phyloP scores from a whole-genome alignment of 2,113 vertebrate species.

The Lophotis ruficrista region DNA sequence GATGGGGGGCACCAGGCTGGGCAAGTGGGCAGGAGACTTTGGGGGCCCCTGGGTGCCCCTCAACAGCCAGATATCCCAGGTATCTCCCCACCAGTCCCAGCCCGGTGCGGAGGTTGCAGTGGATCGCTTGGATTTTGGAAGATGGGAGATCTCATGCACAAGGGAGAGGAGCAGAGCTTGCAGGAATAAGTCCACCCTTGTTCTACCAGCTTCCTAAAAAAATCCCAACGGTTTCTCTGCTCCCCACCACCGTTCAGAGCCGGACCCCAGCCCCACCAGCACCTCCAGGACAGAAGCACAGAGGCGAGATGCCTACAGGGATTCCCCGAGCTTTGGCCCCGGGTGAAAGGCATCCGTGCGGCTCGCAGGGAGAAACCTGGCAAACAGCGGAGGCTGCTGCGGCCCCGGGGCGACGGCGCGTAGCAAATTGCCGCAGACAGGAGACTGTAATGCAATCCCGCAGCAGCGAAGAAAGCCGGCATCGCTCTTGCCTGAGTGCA shows the following conservation, averaged over 20 bases:
- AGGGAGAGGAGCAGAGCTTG: not conserved
- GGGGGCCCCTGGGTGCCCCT: not conserved
- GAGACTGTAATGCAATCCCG: not conserved
- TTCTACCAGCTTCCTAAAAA: not conserved
- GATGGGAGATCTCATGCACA: not conserved
- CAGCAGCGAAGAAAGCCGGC: not conserved
- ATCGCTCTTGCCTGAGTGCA: not conserved
- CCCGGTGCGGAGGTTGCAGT: too few relatives aligned
- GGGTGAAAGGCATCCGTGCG: not conserved
- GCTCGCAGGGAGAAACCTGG: not conserved
- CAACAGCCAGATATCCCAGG: not conserved
- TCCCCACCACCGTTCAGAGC: not conserved
- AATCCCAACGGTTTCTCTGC: not conserved
- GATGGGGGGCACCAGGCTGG: not conserved
- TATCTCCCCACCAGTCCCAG: not conserved
- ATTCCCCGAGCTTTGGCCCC: not conserved
- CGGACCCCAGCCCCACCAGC: not conserved
- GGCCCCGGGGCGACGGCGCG: not conserved
- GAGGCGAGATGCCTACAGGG: not conserved
- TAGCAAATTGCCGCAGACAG: not conserved
- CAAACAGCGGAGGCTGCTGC: not conserved
- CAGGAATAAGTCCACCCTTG: not conserved
- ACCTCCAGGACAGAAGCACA: not conserved
- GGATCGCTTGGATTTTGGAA: not conserved
- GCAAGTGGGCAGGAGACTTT: not conserved